Conservation (phyloP, 53 echinoderm and acorn worm genomes). For the Arbacia lixula region DNA sequence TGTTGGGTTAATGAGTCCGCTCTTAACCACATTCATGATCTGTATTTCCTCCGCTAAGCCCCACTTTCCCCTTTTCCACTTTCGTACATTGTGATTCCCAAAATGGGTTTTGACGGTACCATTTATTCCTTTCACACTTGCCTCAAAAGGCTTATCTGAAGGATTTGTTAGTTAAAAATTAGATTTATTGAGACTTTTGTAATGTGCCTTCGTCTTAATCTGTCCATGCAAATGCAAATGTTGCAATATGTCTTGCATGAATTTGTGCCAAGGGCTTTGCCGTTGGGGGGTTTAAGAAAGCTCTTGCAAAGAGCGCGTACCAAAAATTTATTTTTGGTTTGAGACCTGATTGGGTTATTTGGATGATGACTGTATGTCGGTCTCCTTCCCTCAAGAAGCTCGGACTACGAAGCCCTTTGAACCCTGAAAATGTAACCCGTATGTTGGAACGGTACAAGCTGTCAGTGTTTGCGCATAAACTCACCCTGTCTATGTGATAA, state of each 20-base stretch:
- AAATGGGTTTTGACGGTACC: slow-evolving; percentile 21
- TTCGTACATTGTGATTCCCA: slow-evolving; percentile 8
- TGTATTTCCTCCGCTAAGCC: slow-evolving; percentile 50
- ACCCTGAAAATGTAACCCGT: slow-evolving; percentile 47
- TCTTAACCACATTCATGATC: slow-evolving; percentile 53
- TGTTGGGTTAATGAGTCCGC: slow-evolving; percentile 41
- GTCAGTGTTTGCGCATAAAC: slow-evolving; percentile 32
- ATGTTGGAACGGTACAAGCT: slow-evolving; percentile 32
- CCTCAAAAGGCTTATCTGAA: no score
- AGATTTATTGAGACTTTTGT: no score
- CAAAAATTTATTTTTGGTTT: no score
- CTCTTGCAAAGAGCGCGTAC: no score
- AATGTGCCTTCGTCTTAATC: no score
- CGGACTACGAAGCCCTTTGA: slow-evolving; percentile 26
- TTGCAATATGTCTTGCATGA: no score
- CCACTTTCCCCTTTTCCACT: slow-evolving; percentile 26
- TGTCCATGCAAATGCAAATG: no score
- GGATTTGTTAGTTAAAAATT: no score
- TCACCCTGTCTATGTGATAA: slow-evolving; percentile 16
- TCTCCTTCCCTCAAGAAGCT: slow-evolving; percentile 19
- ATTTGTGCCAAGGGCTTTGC: no score
- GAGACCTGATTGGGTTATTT: background rate
- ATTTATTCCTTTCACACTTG: no score
- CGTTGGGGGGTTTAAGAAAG: no score
- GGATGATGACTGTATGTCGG: slow-evolving; percentile 7